Conservation (phyloP, 53 echinoderm and acorn worm species). For the Antedon mediterranea region DNA sequence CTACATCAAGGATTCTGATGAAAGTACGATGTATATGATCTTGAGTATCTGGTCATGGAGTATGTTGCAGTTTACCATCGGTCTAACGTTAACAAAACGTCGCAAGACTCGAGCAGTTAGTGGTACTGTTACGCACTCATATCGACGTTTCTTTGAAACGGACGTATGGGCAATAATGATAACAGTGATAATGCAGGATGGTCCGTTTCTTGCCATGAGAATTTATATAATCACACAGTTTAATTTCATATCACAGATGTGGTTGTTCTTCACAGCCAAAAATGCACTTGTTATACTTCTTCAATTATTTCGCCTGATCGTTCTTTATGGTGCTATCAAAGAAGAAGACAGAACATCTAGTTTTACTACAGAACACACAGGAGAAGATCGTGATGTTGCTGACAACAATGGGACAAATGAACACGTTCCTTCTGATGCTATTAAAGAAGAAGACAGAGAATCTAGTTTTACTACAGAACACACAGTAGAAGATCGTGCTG, state of each 20-base stretch:
- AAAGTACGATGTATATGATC: conserved; percentile 38
- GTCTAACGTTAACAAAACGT: conserved; percentile 75
- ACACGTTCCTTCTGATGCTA: not conserved
- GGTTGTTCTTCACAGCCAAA: conserved; percentile 98
- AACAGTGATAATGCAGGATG: conserved; percentile 95
- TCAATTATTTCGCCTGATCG: conserved; percentile 80
- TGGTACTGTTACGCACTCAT: not conserved
- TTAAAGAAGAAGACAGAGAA: not conserved
- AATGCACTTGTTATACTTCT: conserved; percentile 82
- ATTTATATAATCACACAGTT: conserved; percentile 50
- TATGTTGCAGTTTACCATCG: conserved; percentile 69
- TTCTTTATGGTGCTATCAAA: conserved; percentile 26
- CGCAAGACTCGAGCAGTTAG: conserved; percentile 74
- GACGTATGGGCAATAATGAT: conserved; percentile 99
- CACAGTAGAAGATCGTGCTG: not conserved
- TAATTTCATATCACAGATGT: conserved; percentile 66
- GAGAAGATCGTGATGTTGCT: not conserved
- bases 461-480: no score
- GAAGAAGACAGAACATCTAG: not conserved
- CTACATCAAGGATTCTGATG: conserved; percentile 45
- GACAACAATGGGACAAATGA: not conserved
- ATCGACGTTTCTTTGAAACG: conserved; percentile 61
- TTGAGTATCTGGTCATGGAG: conserved; percentile 77
- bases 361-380: not conserved
- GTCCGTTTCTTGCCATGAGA: conserved; percentile 83